These are phyloP conservation scores for Apistogramma diplotaenia DNA, from an alignment of 2,113 vertebrate species.

Conservation along the genomic window DNA sequence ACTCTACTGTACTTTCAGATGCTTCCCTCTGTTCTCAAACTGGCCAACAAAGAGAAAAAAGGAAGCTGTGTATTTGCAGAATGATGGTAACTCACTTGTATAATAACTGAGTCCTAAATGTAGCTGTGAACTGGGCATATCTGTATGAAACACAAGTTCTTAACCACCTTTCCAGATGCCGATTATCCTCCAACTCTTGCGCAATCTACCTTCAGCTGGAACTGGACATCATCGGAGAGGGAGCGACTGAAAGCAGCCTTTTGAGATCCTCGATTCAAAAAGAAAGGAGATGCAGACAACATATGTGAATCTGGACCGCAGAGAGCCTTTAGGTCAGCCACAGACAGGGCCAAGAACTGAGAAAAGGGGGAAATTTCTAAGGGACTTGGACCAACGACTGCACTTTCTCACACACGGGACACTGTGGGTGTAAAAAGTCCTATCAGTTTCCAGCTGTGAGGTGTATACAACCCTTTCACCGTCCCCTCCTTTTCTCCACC, in stretches of 20 bases:
- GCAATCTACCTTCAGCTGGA: neutral
- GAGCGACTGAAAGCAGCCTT: neutral
- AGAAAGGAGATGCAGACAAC: constrained; percentile 26
- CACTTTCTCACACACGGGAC: constrained; percentile 67
- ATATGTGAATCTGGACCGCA: constrained; percentile 25
- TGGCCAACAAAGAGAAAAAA: neutral
- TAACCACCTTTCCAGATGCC: neutral
- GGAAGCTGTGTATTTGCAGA: neutral
- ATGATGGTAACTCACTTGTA: neutral
- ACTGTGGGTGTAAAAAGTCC: constrained; percentile 58
- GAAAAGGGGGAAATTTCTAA: constrained; percentile 34
- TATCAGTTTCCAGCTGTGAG: constrained; percentile 75
- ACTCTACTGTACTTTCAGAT: constrained; percentile 31
- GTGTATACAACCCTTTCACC: constrained; percentile 64
- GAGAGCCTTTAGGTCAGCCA: constrained; percentile 39
- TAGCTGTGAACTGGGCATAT: neutral
- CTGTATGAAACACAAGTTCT: neutral
- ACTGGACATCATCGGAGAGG: neutral
- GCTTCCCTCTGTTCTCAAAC: constrained; percentile 16
- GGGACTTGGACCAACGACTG: constrained; percentile 28
- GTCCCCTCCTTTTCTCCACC: constrained; percentile 58
- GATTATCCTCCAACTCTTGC: neutral
- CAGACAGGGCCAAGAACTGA: constrained; percentile 23
- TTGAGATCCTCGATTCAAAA: constrained; percentile 8
- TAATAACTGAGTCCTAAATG: neutral